A percentile compares a stretch with the other conserved stretches of the same genome.
Conservation (phyloP, 64 coral and sea anemone species). For the Pocillopora verrucosa region DNA sequence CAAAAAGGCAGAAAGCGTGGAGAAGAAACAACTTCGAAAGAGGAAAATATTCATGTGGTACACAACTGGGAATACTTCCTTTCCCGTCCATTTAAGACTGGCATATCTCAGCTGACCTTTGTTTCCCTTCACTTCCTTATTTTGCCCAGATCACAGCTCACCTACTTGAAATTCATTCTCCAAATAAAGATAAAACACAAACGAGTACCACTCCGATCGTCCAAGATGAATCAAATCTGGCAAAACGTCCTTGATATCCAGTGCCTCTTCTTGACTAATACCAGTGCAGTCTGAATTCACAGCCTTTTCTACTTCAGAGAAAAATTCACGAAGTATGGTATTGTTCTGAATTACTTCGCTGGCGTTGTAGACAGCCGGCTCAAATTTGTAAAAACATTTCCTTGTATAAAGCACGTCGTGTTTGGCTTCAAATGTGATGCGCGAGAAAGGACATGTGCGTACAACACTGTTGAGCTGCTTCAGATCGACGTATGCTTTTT, state of each 20-base stretch:
- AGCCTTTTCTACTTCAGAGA: background rate
- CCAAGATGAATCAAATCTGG: slow-evolving; percentile 66
- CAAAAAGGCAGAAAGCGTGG: too few species aligned
- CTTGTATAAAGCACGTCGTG: slow-evolving; percentile 15
- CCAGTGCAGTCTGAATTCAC: background rate
- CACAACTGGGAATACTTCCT: too few species aligned
- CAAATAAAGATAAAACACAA: slow-evolving; percentile 69
- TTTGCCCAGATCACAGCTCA: background rate
- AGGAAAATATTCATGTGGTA: too few species aligned
- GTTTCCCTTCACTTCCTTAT: too few species aligned
- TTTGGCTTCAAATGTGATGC: slow-evolving; percentile 43
- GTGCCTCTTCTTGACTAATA: background rate
- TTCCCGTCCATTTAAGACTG: too few species aligned
- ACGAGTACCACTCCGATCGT: slow-evolving; percentile 63
- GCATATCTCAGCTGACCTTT: too few species aligned
- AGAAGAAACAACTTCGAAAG: too few species aligned
- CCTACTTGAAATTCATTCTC: slow-evolving; percentile 40
- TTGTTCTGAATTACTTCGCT: slow-evolving; percentile 1
- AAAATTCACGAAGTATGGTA: slow-evolving; percentile 30
- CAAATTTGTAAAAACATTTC: slow-evolving; percentile 39
- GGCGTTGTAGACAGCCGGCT: slow-evolving; percentile 4
- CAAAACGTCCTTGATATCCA: slow-evolving; percentile 8
- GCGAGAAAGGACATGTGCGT: slow-evolving; percentile 60
- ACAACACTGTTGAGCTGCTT: slow-evolving; percentile 19
- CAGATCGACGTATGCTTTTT: background rate